A percentile compares a stretch with the other conserved stretches of the same genome.
These are phyloP conservation scores for Tanaodytes sp. DNA, from an alignment of 2,888 invertebrate genomes.

Conservation along the genomic window DNA sequence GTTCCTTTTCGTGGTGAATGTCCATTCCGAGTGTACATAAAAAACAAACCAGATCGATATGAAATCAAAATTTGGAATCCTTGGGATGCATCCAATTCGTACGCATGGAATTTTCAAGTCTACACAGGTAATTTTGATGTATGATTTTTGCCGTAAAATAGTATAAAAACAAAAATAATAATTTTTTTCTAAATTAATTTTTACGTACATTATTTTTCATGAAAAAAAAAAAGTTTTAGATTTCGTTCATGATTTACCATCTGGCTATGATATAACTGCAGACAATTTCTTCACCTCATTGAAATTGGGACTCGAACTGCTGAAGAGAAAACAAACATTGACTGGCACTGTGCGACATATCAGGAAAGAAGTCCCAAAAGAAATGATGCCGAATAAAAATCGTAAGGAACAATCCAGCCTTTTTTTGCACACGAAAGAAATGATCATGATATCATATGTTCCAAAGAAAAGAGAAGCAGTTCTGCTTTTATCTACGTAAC, in stretches of 20 bases:
- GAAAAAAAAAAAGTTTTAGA: constrained; percentile 14
- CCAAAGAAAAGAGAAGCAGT: constrained; percentile 19
- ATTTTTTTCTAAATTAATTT: constrained; percentile 7
- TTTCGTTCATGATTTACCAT: constrained; percentile 7
- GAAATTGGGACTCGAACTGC: constrained; percentile 18
- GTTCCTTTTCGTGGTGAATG: constrained; percentile 32
- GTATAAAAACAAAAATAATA: background rate
- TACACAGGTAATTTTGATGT: constrained; percentile 28
- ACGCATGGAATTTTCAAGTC: constrained; percentile 41
- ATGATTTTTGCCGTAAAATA: background rate
- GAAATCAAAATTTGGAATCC: constrained; percentile 45
- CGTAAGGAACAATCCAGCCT: constrained; percentile 13
- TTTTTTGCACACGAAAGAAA: constrained; percentile 18
- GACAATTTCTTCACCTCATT: constrained; percentile 28
- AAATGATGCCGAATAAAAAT: constrained; percentile 17
- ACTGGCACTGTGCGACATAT: constrained; percentile 24
- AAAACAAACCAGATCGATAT: constrained; percentile 35
- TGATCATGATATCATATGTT: constrained; percentile 22
- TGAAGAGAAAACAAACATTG: constrained; percentile 5
- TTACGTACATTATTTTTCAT: constrained; percentile 2
- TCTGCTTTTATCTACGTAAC: constrained; percentile 12
- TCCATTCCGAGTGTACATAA: constrained; percentile 27
- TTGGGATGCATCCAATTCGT: constrained; percentile 29
- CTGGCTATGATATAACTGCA: constrained; percentile 16
- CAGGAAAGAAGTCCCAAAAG: constrained; percentile 17